Evolutionary conservation across 2,888 invertebrate genomes (phyloP).

Genomic region (Chloroclysta siterata): DNA sequence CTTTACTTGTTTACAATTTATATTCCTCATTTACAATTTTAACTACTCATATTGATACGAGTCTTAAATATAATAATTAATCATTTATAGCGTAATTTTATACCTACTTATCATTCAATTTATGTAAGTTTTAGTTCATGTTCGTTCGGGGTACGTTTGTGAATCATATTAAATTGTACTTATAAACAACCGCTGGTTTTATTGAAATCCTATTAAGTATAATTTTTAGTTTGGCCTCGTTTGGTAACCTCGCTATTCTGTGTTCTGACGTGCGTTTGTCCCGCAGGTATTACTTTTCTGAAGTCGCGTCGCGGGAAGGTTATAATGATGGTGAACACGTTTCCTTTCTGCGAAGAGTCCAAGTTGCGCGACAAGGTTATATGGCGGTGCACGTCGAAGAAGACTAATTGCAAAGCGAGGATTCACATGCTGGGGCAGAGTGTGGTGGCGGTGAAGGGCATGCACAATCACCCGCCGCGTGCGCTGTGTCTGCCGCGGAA

Average conservation of each 20-base stretch:
- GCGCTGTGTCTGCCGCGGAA: conserved; percentile 57
- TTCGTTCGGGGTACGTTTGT: conserved; percentile 80
- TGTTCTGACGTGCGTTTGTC: conserved; percentile 64
- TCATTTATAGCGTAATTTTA: conserved; percentile 72
- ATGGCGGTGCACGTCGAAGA: conserved; percentile 83
- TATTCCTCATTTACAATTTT: conserved; percentile 79
- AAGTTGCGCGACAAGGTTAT: conserved; percentile 81
- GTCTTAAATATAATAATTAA: conserved; percentile 59
- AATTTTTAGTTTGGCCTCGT: conserved; percentile 4
- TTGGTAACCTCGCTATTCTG: conserved; percentile 19
- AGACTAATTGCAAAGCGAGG: conserved; percentile 81
- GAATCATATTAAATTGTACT: conserved; percentile 84
- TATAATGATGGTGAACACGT: conserved; percentile 84
- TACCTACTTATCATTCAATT: conserved; percentile 68
- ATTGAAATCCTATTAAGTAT: conserved; percentile 54
- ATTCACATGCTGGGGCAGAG: conserved; percentile 80
- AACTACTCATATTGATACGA: conserved; percentile 67
- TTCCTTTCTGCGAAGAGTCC: conserved; percentile 83
- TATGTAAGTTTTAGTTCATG: conserved; percentile 75
- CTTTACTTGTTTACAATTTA: conserved; percentile 54
- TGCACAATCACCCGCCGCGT: conserved; percentile 81
- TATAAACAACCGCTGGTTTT: conserved; percentile 80
- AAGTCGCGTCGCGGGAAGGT: conserved; percentile 82
- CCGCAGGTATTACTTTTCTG: conserved; percentile 80
- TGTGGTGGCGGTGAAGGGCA: conserved; percentile 80